Percentiles rank a stretch among this genome's conserved stretches.
Conservation (phyloP, 2,888 invertebrate species). For the Machimus rusticus region DNA sequence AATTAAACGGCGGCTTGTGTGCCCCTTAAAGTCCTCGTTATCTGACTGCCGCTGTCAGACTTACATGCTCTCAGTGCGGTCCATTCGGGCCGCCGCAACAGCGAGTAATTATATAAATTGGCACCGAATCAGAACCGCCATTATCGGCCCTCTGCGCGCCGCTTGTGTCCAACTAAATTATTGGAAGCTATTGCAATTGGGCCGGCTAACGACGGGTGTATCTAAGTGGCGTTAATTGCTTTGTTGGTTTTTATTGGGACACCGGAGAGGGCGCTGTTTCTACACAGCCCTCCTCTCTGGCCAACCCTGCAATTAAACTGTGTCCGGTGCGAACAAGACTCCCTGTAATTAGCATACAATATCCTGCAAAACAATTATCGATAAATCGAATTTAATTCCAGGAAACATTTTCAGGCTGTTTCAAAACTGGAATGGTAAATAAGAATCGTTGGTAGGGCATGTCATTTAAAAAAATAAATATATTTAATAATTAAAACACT, state of each 20-base stretch:
- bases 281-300: neutral
- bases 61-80: neutral
- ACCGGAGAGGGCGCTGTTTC: neutral
- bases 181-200: neutral
- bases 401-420: neutral
- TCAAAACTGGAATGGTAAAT: neutral
- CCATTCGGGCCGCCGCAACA: neutral
- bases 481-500: neutral
- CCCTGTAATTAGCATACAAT: neutral
- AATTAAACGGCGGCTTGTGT: neutral
- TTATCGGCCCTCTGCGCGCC: neutral
- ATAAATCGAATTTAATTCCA: neutral
- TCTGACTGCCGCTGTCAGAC: neutral
- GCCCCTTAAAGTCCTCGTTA: neutral
- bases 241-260: neutral
- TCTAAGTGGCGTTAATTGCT: neutral
- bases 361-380: neutral
- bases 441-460: neutral
- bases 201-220: neutral
- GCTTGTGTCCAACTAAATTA: neutral
- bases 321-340: neutral
- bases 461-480: neutral
- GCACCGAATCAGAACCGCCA: slow-evolving; percentile 9
- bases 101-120: slow-evolving; percentile 8
- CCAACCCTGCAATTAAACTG: neutral